Evolutionary conservation across 2,797 vertebrate species (phyloP), one percentile per base, ranked within the genome.

Genomic region (Muscicapa striata): DNA sequence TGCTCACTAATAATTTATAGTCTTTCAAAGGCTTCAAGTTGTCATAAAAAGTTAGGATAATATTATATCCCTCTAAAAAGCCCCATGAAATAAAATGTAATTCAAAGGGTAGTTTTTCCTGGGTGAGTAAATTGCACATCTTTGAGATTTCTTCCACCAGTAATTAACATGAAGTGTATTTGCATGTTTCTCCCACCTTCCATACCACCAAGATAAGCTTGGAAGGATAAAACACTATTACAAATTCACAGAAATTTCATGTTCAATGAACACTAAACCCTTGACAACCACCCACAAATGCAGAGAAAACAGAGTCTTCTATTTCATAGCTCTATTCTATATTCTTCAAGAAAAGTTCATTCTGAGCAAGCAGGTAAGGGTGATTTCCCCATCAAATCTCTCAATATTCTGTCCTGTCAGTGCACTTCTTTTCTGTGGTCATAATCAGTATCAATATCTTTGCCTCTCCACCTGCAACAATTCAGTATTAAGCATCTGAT

Each of bases 401-500:
- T 62, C 12, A 68, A 9, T 30, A 34, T 21, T 83, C 43, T 87
- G 34, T 59, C 19, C 34, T 75, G 46, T 64, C n/a, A 69, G 43
- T 49, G 84, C 46, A 90, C 30, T 72, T 59, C 5, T 19, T 89
- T 74, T 87, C 84, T 34, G 48, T 59, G 32, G 54, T 81, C 52
- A 27, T 69, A 90, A 89, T 89, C 14, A 73, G 13, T 22, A 84
- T 48, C 51, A 62, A 87, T 24, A 90, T 45, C 62, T 41, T 82
- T 63, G 59, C 43, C 51, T 75, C 81, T 61, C 45, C 79, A 67
- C 27, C 27, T 89, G n/a, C 43, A 84, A 73, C 34, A 93, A 85
- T 79, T 87, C 74, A 85, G 59, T 27, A 90, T 81, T 66, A 93
- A 89, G 45, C 62, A 93, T 34, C n/a, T 67, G 76, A 61, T 45